Evolutionary conservation across 2,888 invertebrate species (phyloP).

Genomic region (Brachypalpus laphriformis): DNA sequence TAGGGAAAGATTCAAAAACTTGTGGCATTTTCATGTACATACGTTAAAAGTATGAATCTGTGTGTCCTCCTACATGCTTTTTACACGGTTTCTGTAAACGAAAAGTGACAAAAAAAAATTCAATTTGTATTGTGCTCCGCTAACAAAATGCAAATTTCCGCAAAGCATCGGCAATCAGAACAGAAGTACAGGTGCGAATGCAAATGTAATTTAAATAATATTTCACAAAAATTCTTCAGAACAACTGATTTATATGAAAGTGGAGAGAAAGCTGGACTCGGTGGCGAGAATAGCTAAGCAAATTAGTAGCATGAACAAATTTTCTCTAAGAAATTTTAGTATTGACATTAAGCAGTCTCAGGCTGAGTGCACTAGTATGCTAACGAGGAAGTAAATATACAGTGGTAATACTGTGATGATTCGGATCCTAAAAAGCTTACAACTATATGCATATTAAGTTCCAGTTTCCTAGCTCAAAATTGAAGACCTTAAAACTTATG

Average conservation of each 20-base stretch:
- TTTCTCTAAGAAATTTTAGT: neutral
- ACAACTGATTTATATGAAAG: constrained; percentile 30
- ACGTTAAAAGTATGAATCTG: constrained; percentile 62
- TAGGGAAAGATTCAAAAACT: constrained; percentile 43
- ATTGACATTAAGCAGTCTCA: neutral
- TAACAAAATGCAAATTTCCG: constrained; percentile 72
- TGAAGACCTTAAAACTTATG: too few relatives aligned
- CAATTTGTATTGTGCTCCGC: constrained; percentile 73
- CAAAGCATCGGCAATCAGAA: constrained; percentile 72
- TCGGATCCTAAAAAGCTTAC: too few relatives aligned
- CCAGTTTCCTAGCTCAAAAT: too few relatives aligned
- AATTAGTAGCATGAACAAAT: constrained; percentile 11
- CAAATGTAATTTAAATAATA: constrained; percentile 72
- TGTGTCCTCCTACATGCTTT: constrained; percentile 57
- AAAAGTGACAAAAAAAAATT: constrained; percentile 71
- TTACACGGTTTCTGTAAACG: constrained; percentile 52
- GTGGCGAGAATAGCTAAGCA: neutral
- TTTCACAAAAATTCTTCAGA: constrained; percentile 46
- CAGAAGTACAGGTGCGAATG: constrained; percentile 69
- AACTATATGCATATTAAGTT: too few relatives aligned
- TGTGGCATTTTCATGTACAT: constrained; percentile 60
- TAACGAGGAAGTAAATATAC: neutral
- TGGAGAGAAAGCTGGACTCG: constrained; percentile 9
- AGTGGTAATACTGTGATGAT: too few relatives aligned
- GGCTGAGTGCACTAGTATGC: neutral